Evolutionary conservation across 2,888 invertebrate genomes (phyloP).

Genomic region (Spicauda simplicius): DNA sequence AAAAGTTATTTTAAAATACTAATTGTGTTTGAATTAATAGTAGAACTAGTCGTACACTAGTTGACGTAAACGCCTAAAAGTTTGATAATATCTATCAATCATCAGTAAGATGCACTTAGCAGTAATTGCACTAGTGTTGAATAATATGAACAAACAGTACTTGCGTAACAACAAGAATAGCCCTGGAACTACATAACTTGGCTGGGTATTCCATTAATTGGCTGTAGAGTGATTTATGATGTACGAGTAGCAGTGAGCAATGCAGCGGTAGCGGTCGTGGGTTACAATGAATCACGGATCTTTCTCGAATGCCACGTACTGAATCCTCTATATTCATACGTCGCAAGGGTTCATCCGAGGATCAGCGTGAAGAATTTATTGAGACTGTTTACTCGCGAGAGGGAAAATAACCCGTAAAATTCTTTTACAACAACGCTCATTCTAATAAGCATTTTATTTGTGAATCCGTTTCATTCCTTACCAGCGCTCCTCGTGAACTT

Average conservation of each 20-base stretch:
- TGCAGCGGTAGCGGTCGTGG: slow-evolving; percentile 51
- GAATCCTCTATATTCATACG: slow-evolving; percentile 71
- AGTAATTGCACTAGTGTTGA: slow-evolving; percentile 24
- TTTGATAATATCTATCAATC: no score
- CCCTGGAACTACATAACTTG: slow-evolving; percentile 24
- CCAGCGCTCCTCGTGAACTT: slow-evolving; percentile 5
- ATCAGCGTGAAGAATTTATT: slow-evolving; percentile 76
- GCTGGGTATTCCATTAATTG: slow-evolving; percentile 52
- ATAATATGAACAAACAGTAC: slow-evolving; percentile 22
- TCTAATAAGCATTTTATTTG: slow-evolving; percentile 39
- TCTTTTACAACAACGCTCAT: slow-evolving; percentile 40
- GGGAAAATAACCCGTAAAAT: slow-evolving; percentile 41
- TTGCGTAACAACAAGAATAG: slow-evolving; percentile 17
- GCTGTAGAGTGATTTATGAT: slow-evolving; percentile 53
- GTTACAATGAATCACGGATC: slow-evolving; percentile 60
- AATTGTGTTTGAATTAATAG: no score
- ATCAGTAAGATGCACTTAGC: no score
- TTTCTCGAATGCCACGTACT: slow-evolving; percentile 50
- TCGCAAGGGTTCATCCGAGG: slow-evolving; percentile 68
- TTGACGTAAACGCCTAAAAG: no score
- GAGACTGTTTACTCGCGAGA: slow-evolving; percentile 64
- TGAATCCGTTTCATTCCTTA: slow-evolving; percentile 28
- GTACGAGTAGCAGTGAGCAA: slow-evolving; percentile 53
- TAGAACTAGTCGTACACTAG: no score
- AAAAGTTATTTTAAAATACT: no score